phyloP scores from a whole-genome alignment of 2,888 invertebrate genomes.

The Alsophila aescularia region DNA sequence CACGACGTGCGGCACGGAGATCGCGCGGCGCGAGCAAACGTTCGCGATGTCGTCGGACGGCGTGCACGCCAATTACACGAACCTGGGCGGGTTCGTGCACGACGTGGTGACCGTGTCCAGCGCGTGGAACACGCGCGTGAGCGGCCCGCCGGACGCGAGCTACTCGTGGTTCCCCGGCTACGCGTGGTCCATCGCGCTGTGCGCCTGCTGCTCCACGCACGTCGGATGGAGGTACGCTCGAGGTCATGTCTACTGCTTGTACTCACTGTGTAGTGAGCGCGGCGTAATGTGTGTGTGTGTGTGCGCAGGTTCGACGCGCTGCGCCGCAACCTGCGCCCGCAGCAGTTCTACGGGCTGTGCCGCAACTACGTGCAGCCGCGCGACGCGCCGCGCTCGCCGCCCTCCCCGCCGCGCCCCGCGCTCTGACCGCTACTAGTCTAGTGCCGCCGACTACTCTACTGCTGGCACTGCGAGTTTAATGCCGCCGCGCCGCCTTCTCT shows the following conservation, averaged over 20 bases:
- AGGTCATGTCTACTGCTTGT: background rate
- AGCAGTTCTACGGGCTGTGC: slow-evolving; percentile 72
- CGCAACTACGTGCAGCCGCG: slow-evolving; percentile 70
- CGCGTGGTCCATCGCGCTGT: slow-evolving; percentile 48
- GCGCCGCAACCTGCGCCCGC: slow-evolving; percentile 62
- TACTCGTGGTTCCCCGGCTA: slow-evolving; percentile 82
- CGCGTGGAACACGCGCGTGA: slow-evolving; percentile 47
- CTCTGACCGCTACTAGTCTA: background rate
- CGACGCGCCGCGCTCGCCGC: slow-evolving; percentile 17
- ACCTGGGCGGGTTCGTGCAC: slow-evolving; percentile 74
- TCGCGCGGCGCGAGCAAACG: slow-evolving; percentile 64
- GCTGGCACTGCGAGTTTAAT: too few species aligned
- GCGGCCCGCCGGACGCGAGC: slow-evolving; percentile 61
- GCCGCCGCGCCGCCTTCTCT: too few species aligned
- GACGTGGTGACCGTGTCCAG: slow-evolving; percentile 72
- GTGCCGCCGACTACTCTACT: background rate
- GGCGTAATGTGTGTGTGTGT: too few species aligned
- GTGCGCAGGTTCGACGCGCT: slow-evolving; percentile 65
- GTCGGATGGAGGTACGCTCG: background rate
- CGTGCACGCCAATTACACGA: slow-evolving; percentile 73
- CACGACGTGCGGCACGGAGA: slow-evolving; percentile 55
- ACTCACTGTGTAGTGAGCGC: too few species aligned
- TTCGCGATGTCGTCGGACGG: slow-evolving; percentile 77
- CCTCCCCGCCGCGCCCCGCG: background rate
- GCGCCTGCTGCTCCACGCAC: background rate